Evolutionary conservation across 30 jellyfish, hydroid and myxozoan species (phyloP).

Genomic region (Aurelia aurita): DNA sequence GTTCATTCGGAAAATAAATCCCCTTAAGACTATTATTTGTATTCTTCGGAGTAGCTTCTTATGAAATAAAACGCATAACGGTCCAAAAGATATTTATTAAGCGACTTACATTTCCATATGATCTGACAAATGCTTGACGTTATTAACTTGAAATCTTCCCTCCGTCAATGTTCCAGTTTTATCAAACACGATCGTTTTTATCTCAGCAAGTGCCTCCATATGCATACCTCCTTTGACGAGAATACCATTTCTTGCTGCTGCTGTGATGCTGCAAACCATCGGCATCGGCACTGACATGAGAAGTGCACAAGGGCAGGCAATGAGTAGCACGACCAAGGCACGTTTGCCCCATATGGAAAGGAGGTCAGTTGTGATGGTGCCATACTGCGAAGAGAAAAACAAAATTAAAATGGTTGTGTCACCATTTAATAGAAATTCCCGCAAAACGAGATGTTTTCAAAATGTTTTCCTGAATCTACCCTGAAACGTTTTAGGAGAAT

Average conservation of each 20-base stretch:
- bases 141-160: conserved; percentile 72
- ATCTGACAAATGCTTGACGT: neutral
- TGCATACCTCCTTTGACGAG: conserved; percentile 72
- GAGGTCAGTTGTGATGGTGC: too few relatives aligned
- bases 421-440: too few relatives aligned
- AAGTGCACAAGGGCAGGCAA: conserved; percentile 91
- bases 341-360: conserved; percentile 56
- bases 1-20: too few relatives aligned
- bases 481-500: too few relatives aligned
- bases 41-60: too few relatives aligned
- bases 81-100: neutral
- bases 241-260: conserved; percentile 75
- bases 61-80: too few relatives aligned
- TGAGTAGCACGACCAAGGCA: conserved; percentile 57
- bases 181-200: conserved; percentile 61
- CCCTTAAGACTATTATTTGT: too few relatives aligned
- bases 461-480: too few relatives aligned
- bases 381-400: too few relatives aligned
- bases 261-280: conserved; percentile 64
- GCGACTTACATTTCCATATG: conserved; percentile 11
- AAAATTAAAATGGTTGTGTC: too few relatives aligned
- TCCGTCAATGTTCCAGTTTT: conserved; percentile 91
- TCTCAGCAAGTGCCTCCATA: conserved; percentile 61
- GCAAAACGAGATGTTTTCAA: too few relatives aligned
- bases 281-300: conserved; percentile 82